phyloP scores from a whole-genome alignment of 1,140 invertebrate genomes.

The Dreissena rostriformis region DNA sequence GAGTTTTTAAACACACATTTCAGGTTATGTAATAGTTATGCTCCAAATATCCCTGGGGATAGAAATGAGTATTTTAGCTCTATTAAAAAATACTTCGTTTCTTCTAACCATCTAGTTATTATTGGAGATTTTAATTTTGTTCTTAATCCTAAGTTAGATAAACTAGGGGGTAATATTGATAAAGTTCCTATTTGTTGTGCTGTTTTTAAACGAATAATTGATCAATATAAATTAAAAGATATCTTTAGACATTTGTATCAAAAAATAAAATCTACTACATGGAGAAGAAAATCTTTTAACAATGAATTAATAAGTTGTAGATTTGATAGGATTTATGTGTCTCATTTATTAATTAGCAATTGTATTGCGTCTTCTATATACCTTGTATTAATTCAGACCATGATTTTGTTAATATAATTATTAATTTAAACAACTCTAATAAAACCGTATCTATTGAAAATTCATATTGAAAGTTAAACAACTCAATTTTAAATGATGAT shows the following conservation, averaged over 20 bases:
- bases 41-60: slow-evolving; percentile 40
- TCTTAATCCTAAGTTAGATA: slow-evolving; percentile 53
- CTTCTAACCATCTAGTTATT: slow-evolving; percentile 44
- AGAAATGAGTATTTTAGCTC: slow-evolving; percentile 56
- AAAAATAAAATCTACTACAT: slow-evolving; percentile 40
- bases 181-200: slow-evolving; percentile 35
- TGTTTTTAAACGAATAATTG: slow-evolving; percentile 28
- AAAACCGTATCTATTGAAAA: slow-evolving; percentile 47
- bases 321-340: no score
- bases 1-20: slow-evolving; percentile 2
- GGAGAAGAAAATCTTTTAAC: no score
- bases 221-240: slow-evolving; percentile 58
- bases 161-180: slow-evolving; percentile 57
- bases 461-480: slow-evolving; percentile 64
- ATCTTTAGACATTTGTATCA: slow-evolving; percentile 53
- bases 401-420: slow-evolving; percentile 51
- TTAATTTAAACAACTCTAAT: slow-evolving; percentile 20
- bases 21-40: slow-evolving; percentile 57
- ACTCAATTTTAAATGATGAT: slow-evolving; percentile 54
- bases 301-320: no score
- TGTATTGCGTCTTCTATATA: slow-evolving; percentile 56
- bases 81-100: slow-evolving; percentile 49
- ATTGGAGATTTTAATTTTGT: slow-evolving; percentile 65
- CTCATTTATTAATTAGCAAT: slow-evolving; percentile 63
- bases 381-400: slow-evolving; percentile 60